Evolutionary conservation across 1,140 invertebrate genomes (phyloP).

Genomic region (Drosophila orena): DNA sequence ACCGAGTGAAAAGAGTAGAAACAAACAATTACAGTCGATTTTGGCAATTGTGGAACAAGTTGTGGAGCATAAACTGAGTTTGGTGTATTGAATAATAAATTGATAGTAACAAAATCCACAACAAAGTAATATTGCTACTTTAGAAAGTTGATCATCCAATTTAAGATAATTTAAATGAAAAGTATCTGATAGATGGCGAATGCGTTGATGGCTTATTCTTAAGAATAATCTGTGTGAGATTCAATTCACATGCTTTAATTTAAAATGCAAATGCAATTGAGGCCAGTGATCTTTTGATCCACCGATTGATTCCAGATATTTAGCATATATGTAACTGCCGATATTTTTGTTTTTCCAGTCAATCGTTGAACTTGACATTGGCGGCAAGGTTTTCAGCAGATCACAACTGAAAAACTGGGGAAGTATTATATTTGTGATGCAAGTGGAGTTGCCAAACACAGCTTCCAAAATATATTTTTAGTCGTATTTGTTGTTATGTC

Average conservation of each 20-base stretch:
- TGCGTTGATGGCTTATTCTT: neutral
- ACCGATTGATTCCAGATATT: slow-evolving; percentile 10
- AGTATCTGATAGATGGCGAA: too few relatives aligned
- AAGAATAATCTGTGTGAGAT: neutral
- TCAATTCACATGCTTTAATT: slow-evolving; percentile 13
- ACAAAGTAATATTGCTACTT: too few relatives aligned
- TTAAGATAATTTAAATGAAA: too few relatives aligned
- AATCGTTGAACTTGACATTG: slow-evolving; percentile 58
- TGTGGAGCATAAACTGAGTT: neutral
- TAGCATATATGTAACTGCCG: slow-evolving; percentile 10
- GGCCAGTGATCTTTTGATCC: slow-evolving; percentile 19
- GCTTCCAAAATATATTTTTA: slow-evolving; percentile 45
- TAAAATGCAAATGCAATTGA: slow-evolving; percentile 25
- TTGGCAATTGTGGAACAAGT: neutral
- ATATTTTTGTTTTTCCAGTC: neutral
- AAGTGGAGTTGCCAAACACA: slow-evolving; percentile 23
- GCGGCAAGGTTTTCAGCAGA: neutral
- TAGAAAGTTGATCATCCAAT: too few relatives aligned
- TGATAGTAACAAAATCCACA: neutral
- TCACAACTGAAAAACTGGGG: slow-evolving; percentile 10
- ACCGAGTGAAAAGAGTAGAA: slow-evolving; percentile 1
- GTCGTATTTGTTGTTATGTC: slow-evolving; percentile 31
- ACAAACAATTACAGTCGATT: slow-evolving; percentile 10
- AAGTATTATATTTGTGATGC: slow-evolving; percentile 17
- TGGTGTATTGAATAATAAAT: neutral